These are phyloP conservation scores for Polypedilum vanderplanki DNA, from an alignment of 1,140 invertebrate genomes.

Conservation along the genomic window DNA sequence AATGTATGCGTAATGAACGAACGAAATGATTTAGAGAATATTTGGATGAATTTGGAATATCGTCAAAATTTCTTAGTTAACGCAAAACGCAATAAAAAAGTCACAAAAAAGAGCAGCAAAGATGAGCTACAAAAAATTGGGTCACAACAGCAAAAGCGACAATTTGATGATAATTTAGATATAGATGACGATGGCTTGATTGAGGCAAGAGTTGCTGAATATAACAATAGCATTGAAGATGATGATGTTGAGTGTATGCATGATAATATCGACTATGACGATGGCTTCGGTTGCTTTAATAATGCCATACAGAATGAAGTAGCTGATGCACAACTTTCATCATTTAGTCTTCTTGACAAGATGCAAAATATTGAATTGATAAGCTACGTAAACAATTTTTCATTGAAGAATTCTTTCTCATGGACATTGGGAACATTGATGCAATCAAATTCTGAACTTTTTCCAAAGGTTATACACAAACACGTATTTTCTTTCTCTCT, in stretches of 20 bases:
- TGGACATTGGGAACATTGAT: constrained; percentile 89
- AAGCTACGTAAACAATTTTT: constrained; percentile 66
- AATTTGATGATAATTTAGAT: constrained; percentile 25
- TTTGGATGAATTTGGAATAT: constrained; percentile 21
- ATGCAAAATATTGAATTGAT: constrained; percentile 43
- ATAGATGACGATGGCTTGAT: constrained; percentile 31
- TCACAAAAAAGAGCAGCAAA: not conserved
- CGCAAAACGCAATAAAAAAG: not conserved
- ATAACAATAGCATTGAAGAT: constrained; percentile 1
- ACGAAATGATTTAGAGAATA: not conserved
- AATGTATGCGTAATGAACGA: constrained; percentile 7
- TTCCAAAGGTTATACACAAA: constrained; percentile 57
- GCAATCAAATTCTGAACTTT: constrained; percentile 87
- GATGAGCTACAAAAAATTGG: not conserved
- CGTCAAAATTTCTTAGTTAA: constrained; percentile 20
- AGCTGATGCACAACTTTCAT: not conserved
- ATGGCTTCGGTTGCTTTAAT: constrained; percentile 27
- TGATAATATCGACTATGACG: constrained; percentile 31
- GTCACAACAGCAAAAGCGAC: not conserved
- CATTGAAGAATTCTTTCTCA: constrained; percentile 78
- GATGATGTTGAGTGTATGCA: no score
- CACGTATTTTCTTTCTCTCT: not conserved
- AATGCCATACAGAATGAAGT: not conserved
- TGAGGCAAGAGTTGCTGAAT: constrained; percentile 34
- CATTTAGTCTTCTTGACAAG: not conserved